These are phyloP conservation scores for Procambarus virginalis DNA, from an alignment of 1,140 invertebrate species.

Conservation along the genomic window DNA sequence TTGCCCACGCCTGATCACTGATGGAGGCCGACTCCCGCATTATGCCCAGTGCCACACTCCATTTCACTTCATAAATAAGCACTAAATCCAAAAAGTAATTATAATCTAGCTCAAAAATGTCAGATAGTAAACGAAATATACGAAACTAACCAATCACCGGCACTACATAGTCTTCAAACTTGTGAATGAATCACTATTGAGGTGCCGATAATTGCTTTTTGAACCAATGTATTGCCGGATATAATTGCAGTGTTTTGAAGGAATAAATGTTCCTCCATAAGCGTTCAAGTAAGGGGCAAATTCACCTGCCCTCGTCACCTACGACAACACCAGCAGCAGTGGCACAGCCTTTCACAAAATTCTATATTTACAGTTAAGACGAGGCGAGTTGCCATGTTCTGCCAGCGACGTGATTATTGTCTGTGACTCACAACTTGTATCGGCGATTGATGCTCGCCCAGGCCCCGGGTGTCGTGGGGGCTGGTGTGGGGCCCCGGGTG, in stretches of 20 bases:
- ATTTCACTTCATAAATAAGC: too few species aligned
- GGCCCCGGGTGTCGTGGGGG: too few species aligned
- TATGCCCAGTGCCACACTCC: too few species aligned
- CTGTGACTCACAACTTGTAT: conserved; percentile 24
- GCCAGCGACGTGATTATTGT: conserved; percentile 17
- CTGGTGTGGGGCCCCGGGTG: too few species aligned
- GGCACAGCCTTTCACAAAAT: conserved; percentile 20
- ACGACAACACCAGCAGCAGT: not conserved
- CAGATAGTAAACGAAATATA: too few species aligned
- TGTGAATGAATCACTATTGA: conserved; percentile 50
- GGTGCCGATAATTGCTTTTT: conserved; percentile 29
- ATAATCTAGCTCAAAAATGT: too few species aligned
- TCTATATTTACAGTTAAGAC: conserved; percentile 40
- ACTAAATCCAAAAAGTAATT: too few species aligned
- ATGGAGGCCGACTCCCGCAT: not conserved
- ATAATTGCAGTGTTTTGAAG: not conserved
- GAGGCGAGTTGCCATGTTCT: conserved; percentile 15
- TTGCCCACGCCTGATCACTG: conserved; percentile 30
- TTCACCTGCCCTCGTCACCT: not conserved
- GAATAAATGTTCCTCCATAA: not conserved
- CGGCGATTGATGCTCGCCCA: not conserved
- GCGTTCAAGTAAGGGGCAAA: not conserved
- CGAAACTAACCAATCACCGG: not conserved
- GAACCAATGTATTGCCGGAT: not conserved
- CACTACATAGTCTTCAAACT: not conserved